Evolutionary conservation across 2,888 invertebrate species (phyloP).

Genomic region (Eilema depressum): DNA sequence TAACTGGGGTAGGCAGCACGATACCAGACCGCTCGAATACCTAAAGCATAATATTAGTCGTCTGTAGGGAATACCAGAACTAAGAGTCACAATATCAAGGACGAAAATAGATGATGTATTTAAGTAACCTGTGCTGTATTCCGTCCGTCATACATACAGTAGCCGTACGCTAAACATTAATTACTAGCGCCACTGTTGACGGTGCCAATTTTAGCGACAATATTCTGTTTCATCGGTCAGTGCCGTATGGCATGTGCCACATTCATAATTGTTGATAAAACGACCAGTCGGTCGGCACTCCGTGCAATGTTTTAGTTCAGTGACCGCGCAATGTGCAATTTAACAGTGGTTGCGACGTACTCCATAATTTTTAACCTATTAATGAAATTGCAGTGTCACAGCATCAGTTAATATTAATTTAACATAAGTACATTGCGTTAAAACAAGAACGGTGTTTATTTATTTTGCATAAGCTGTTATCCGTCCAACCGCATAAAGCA

Average conservation of each 20-base stretch:
- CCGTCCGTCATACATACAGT: slow-evolving; percentile 10
- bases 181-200: slow-evolving; percentile 56
- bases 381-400: slow-evolving; percentile 31
- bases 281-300: slow-evolving; percentile 34
- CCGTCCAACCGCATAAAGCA: background rate
- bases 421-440: background rate
- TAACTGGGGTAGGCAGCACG: too few relatives aligned
- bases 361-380: slow-evolving; percentile 53
- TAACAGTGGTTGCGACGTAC: slow-evolving; percentile 55
- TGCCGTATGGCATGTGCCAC: slow-evolving; percentile 59
- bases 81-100: slow-evolving; percentile 1
- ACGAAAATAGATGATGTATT: background rate
- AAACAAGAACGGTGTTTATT: background rate
- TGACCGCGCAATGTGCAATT: slow-evolving; percentile 73
- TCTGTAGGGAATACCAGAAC: background rate
- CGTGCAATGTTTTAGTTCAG: slow-evolving; percentile 71
- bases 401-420: slow-evolving; percentile 26
- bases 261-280: slow-evolving; percentile 61
- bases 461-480: background rate
- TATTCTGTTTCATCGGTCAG: slow-evolving; percentile 54
- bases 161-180: slow-evolving; percentile 42
- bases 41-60: background rate
- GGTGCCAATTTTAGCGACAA: slow-evolving; percentile 64
- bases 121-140: background rate
- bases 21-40: too few relatives aligned